Conservation (phyloP, 2,797 vertebrate genomes). For the Rachycentron canadum region DNA sequence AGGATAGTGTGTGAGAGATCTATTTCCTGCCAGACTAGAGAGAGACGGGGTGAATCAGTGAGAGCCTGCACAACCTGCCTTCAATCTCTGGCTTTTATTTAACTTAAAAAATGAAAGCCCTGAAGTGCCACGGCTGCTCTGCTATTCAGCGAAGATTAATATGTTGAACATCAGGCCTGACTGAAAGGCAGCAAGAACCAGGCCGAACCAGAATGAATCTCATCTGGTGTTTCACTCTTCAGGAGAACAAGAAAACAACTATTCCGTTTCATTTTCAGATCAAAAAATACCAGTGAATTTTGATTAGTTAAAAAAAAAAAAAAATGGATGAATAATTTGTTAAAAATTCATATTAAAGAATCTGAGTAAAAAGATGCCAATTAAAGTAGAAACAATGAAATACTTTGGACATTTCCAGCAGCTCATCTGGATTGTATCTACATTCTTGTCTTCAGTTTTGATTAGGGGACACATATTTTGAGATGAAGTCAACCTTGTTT, state of each 20-base stretch:
- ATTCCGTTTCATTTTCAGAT: slow-evolving; percentile 2
- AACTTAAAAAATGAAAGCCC: slow-evolving; percentile 55
- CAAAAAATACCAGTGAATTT: not conserved
- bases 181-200: slow-evolving; percentile 44
- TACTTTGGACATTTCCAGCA: not conserved
- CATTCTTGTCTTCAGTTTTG: not conserved
- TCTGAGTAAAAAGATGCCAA: not conserved
- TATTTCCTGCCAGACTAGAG: slow-evolving; percentile 51
- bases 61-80: slow-evolving; percentile 61
- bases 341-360: not conserved
- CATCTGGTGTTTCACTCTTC: slow-evolving; percentile 7
- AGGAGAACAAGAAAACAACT: not conserved
- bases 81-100: slow-evolving; percentile 74
- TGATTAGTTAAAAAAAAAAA: not conserved
- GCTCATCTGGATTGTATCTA: slow-evolving; percentile 8
- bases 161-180: slow-evolving; percentile 50
- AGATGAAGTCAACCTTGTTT: not conserved
- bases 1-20: slow-evolving; percentile 60
- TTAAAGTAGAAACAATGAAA: not conserved
- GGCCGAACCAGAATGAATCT: slow-evolving; percentile 30
- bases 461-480: not conserved
- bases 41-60: slow-evolving; percentile 48
- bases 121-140: slow-evolving; percentile 46
- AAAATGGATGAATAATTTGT: not conserved
- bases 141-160: slow-evolving; percentile 59